Conservation (phyloP, 2,888 invertebrate genomes). For the Leucoptera coffeella region DNA sequence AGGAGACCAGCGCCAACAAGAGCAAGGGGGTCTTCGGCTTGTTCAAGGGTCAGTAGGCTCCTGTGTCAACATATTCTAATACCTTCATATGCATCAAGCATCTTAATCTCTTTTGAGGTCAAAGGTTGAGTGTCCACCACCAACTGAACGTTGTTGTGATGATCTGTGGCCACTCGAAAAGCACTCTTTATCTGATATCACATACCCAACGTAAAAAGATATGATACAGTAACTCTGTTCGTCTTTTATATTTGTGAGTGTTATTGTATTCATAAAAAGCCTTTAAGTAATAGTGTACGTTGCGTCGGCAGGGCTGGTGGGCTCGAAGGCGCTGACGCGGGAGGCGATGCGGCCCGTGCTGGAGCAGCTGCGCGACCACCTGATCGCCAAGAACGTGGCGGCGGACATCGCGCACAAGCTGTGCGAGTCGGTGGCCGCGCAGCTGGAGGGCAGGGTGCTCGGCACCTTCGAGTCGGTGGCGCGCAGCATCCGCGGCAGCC, state of each 20-base stretch:
- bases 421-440: conserved; percentile 86
- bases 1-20: conserved; percentile 19
- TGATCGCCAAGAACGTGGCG: conserved; percentile 97
- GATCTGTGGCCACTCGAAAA: no score
- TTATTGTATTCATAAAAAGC: no score
- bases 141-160: no score
- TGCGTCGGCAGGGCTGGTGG: conserved; percentile 62
- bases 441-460: conserved; percentile 84
- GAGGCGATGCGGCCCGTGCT: conserved; percentile 80
- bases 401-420: conserved; percentile 90
- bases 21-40: conserved; percentile 71
- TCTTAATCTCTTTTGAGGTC: no score
- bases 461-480: conserved; percentile 95
- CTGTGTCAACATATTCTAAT: no score
- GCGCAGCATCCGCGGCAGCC: conserved; percentile 76
- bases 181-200: no score
- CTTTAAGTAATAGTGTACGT: no score
- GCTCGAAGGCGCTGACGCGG: conserved; percentile 76
- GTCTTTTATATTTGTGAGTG: no score
- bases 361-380: conserved; percentile 91
- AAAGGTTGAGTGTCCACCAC: no score
- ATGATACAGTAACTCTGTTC: no score
- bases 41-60: conserved; percentile 75
- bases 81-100: no score
- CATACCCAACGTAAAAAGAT: background rate